A percentile compares a stretch with the other conserved stretches of the same genome.
phyloP scores from a whole-genome alignment of 2,113 vertebrate species.

The Pollimyrus isidori region DNA sequence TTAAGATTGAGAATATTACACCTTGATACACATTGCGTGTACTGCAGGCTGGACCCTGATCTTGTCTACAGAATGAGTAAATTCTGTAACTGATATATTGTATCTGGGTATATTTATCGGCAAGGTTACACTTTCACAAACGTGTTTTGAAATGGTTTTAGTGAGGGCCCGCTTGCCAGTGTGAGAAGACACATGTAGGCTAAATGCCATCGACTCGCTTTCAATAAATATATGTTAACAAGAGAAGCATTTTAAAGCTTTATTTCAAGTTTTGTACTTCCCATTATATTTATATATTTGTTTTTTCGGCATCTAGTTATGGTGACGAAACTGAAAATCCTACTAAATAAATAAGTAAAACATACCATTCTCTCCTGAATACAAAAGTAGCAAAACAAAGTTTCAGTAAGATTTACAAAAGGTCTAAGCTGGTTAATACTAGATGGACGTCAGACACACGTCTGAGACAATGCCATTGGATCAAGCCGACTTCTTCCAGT shows the following conservation, averaged over 20 bases:
- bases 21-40: constrained; percentile 41
- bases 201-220: not conserved
- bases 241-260: constrained; percentile 51
- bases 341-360: constrained; percentile 45
- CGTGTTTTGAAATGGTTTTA: constrained; percentile 35
- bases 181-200: not conserved
- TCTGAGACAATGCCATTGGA: not conserved
- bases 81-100: too few species aligned
- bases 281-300: constrained; percentile 1
- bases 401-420: constrained; percentile 38
- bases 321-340: constrained; percentile 55
- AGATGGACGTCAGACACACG: not conserved
- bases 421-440: constrained; percentile 24
- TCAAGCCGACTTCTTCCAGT: not conserved
- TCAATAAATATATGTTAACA: constrained; percentile 14
- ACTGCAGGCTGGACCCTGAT: constrained; percentile 50
- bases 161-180: not conserved
- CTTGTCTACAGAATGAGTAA: constrained; percentile 41
- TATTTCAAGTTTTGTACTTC: constrained; percentile 7
- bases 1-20: constrained; percentile 40
- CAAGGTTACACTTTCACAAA: constrained; percentile 58
- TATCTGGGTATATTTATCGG: constrained; percentile 46
- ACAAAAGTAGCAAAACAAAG: constrained; percentile 58
- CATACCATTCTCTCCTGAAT: constrained; percentile 51
- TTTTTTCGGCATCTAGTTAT: constrained; percentile 48